A percentile compares a stretch with the other conserved stretches of the same genome.
Conservation (phyloP, 2,888 invertebrate species). For the Caenorhabditis afra region DNA sequence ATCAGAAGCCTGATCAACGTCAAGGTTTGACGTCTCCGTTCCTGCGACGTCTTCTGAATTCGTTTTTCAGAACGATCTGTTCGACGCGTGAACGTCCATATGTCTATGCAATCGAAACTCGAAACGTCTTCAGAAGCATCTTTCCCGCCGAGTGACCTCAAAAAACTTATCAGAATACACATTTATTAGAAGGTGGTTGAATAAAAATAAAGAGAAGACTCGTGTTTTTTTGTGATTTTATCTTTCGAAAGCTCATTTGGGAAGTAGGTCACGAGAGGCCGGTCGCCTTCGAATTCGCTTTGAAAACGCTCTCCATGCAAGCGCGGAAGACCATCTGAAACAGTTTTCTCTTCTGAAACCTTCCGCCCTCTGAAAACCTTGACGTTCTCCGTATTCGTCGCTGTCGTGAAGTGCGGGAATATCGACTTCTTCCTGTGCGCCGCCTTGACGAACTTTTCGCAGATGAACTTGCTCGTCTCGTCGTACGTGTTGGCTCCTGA, state of each 20-base stretch:
- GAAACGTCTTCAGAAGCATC: too few species aligned
- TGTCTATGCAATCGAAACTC: too few species aligned
- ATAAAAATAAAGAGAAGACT: too few species aligned
- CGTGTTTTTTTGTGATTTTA: too few species aligned
- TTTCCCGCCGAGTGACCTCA: too few species aligned
- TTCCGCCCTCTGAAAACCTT: constrained; percentile 23
- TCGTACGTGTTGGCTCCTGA: constrained; percentile 42
- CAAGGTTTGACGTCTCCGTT: constrained; percentile 1
- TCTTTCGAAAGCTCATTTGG: neutral
- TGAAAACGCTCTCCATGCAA: constrained; percentile 62
- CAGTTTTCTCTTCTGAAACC: too few species aligned
- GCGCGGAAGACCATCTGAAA: constrained; percentile 58
- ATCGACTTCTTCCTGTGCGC: constrained; percentile 38
- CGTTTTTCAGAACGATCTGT: neutral
- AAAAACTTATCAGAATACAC: too few species aligned
- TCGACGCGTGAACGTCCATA: too few species aligned
- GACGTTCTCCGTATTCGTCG: constrained; percentile 56
- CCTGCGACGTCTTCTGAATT: too few species aligned
- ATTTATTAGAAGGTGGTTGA: too few species aligned
- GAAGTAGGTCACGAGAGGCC: constrained; percentile 35
- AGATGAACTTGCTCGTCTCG: constrained; percentile 28
- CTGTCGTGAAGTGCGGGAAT: constrained; percentile 59
- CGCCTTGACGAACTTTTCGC: constrained; percentile 42
- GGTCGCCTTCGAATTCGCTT: constrained; percentile 59
- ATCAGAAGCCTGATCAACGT: constrained; percentile 36